Conservation (phyloP, 2,113 vertebrate genomes). For the Bettongia penicillata region DNA sequence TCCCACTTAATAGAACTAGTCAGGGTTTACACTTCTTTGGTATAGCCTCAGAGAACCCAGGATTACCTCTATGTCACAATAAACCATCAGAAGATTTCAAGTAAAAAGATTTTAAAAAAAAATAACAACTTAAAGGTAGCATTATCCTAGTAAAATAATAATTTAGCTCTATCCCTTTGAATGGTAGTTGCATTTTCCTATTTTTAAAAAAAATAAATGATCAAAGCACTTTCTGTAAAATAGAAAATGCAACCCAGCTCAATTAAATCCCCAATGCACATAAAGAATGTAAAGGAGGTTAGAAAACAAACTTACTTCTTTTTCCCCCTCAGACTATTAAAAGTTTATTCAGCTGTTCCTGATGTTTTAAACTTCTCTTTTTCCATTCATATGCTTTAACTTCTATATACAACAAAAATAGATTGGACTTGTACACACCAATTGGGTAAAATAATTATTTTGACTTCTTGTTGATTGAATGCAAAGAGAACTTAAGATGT, state of each 20-base stretch:
- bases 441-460: slow-evolving; percentile 84
- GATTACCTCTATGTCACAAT: background rate
- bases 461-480: slow-evolving; percentile 82
- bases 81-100: background rate
- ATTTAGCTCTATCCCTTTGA: slow-evolving; percentile 1
- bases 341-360: slow-evolving; percentile 89
- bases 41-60: background rate
- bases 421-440: slow-evolving; percentile 75
- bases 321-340: slow-evolving; percentile 76
- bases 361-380: slow-evolving; percentile 83
- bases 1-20: background rate
- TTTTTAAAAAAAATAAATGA: slow-evolving; percentile 45
- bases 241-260: slow-evolving; percentile 3
- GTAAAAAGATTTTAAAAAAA: background rate
- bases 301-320: slow-evolving; percentile 71
- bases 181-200: slow-evolving; percentile 12
- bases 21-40: background rate
- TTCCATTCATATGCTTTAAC: slow-evolving; percentile 84
- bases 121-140: background rate
- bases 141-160: background rate
- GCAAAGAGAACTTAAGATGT: slow-evolving; percentile 76
- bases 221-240: background rate
- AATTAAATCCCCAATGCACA: slow-evolving; percentile 53
- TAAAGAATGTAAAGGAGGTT: slow-evolving; percentile 77
- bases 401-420: slow-evolving; percentile 83